Evolutionary conservation across 2,888 invertebrate genomes (phyloP), one percentile per base, ranked within the genome.

Genomic region (Eilema depressum): DNA sequence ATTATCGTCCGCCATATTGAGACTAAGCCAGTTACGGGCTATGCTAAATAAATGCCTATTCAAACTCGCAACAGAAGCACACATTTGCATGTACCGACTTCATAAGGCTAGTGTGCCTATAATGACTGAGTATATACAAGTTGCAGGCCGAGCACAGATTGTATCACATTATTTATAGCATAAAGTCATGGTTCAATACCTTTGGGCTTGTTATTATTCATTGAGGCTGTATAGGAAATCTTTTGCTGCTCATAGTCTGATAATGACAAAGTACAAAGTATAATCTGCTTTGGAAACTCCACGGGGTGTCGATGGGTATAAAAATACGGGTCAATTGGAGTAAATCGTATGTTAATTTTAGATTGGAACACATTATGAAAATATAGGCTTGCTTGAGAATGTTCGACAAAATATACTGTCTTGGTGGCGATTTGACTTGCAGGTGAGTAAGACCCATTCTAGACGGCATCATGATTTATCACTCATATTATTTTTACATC

Each of bases 141-240:
- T 81, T 76, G 78, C 82, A 71, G 81, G 85, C 85, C 84, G 79
- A 85, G 80, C 84, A 83, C 83, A 89, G 91, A 92, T 92, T 86
- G 86, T 89, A 91, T 92, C 91, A 82, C 75, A 85, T 88, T 86
- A 91, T 91, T 92, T 92, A 92, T 91, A 87, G 89, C 88, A 85
- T 86, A 86, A 86, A 90, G 89, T 89, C 88, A 88, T 88, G 88
- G 88, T 88, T 91, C 90, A 89, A 88, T 90, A 89, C 86, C 88
- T 90, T 87, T 86, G 77, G 83, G 84, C 87, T 90, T 89, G 88
- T 88, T 90, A 89, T 90, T 91, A 91, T 91, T 88, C 89, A 90
- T 90, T 85, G 88, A 82, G 75, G 79, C 76, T 85, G 80, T 83
- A 84, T 85, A 85, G 83, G 85, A 87, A 86, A 84, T 85, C 80